These are phyloP conservation scores for Noturus placidus DNA, from an alignment of 2,113 vertebrate genomes.

Conservation along the genomic window DNA sequence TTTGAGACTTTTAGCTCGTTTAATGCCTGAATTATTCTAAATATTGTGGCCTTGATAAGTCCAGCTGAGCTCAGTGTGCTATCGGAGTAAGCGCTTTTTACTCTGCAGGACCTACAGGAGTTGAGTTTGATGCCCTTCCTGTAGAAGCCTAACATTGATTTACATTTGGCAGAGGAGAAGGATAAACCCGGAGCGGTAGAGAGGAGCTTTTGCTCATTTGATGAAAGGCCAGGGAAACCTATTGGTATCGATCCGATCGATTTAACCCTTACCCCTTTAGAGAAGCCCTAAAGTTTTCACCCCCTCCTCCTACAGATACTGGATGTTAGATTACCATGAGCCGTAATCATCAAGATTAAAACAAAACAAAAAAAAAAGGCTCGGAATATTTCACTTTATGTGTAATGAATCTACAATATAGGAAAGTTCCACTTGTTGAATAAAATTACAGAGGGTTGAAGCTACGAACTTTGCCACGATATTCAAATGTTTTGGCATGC, in stretches of 20 bases:
- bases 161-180: conserved; percentile 74
- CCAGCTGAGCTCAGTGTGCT: not conserved
- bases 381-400: too few species aligned
- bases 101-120: conserved; percentile 10
- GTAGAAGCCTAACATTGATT: conserved; percentile 67
- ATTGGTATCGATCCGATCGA: conserved; percentile 81
- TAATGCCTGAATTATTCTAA: not conserved
- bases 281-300: conserved; percentile 75
- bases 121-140: conserved; percentile 12
- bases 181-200: conserved; percentile 65
- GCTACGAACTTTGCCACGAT: too few species aligned
- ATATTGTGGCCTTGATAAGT: not conserved
- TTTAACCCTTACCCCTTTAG: conserved; percentile 78
- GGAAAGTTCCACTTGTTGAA: too few species aligned
- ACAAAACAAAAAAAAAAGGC: too few species aligned
- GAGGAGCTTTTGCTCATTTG: conserved; percentile 71
- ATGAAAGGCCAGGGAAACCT: conserved; percentile 79
- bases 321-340: too few species aligned
- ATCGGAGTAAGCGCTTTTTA: not conserved
- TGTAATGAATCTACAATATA: too few species aligned
- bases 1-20: not conserved
- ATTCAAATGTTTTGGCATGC: too few species aligned
- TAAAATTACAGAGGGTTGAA: too few species aligned
- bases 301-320: conserved; percentile 40
- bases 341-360: too few species aligned